These are phyloP conservation scores for Xiphophorus hellerii DNA, from an alignment of 2,113 vertebrate species.

Conservation along the genomic window DNA sequence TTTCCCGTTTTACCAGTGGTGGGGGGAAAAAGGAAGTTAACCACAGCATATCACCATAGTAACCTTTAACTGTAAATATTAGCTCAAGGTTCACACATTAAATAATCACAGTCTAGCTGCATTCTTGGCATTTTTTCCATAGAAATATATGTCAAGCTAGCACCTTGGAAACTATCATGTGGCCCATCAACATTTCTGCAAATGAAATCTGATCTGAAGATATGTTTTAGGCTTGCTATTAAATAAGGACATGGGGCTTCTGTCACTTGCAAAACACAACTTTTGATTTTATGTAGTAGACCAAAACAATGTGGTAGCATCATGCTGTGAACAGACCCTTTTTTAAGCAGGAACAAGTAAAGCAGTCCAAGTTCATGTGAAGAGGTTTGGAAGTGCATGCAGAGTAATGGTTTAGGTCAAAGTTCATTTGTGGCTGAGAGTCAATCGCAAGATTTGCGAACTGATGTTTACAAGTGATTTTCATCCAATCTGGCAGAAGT, in stretches of 20 bases:
- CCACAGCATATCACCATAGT: slow-evolving; percentile 18
- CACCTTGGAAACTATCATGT: neutral
- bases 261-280: neutral
- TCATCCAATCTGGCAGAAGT: no score
- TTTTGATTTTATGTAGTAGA: neutral
- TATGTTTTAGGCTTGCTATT: neutral
- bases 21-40: slow-evolving; percentile 27
- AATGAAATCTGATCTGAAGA: neutral
- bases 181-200: neutral
- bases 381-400: no score
- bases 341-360: no score
- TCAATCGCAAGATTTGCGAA: no score
- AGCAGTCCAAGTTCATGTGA: no score
- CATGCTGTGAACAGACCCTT: no score
- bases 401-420: no score
- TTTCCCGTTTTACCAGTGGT: slow-evolving; percentile 35
- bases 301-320: no score
- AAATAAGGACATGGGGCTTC: neutral
- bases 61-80: slow-evolving; percentile 35
- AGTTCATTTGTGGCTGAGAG: no score
- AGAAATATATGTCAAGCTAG: slow-evolving; percentile 9
- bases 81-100: slow-evolving; percentile 4
- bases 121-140: slow-evolving; percentile 13
- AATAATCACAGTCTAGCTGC: neutral
- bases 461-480: no score